Evolutionary conservation across 2,113 vertebrate genomes (phyloP).

Genomic region (Misgurnus mizolepis): DNA sequence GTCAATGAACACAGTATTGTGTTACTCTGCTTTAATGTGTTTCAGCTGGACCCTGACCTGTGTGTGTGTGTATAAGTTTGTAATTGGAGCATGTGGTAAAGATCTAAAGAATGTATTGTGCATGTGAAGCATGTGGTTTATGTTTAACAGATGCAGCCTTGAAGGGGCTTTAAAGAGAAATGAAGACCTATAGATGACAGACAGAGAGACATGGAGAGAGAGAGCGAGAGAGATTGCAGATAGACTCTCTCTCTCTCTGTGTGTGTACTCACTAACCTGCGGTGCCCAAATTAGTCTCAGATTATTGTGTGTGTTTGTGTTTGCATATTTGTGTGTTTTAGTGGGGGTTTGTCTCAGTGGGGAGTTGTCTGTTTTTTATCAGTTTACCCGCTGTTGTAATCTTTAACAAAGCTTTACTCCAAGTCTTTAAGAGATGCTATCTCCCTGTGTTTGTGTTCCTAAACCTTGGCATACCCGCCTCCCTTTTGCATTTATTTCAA

Average conservation of each 20-base stretch:
- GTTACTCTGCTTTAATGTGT: neutral
- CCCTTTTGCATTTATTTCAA: neutral
- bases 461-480: neutral
- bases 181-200: no score
- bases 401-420: neutral
- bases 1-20: neutral
- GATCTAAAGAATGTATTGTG: constrained; percentile 9
- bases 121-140: constrained; percentile 24
- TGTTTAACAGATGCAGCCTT: constrained; percentile 24
- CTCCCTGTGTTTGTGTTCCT: neutral
- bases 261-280: neutral
- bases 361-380: constrained; percentile 9
- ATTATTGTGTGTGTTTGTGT: neutral
- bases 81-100: neutral
- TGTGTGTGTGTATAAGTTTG: neutral
- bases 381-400: neutral
- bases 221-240: neutral
- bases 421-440: neutral
- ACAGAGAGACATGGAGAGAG: neutral
- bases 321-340: neutral
- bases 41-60: neutral
- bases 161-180: neutral
- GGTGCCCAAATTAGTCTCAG: constrained; percentile 12
- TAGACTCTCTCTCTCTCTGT: neutral
- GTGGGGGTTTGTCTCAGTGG: neutral